phyloP scores from a whole-genome alignment of 2,113 vertebrate genomes.

The Sphyrna mokarran region DNA sequence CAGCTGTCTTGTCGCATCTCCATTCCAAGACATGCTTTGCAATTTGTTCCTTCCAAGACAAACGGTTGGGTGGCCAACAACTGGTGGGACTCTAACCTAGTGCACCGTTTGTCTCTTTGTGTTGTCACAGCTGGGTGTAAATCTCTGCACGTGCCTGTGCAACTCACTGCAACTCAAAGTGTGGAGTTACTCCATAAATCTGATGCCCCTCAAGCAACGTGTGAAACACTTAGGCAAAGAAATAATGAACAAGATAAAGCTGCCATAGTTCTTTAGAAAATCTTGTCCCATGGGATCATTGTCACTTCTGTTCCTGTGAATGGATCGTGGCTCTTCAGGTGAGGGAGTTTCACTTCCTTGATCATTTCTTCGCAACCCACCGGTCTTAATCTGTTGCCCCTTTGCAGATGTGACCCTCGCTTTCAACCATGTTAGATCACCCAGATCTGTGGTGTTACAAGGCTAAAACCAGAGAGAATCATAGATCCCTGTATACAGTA shows the following conservation, averaged over 20 bases:
- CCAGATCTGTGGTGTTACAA: not conserved
- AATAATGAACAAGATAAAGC: not conserved
- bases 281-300: not conserved
- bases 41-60: not conserved
- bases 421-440: not conserved
- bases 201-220: not conserved
- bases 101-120: not conserved
- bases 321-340: not conserved
- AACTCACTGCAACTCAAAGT: not conserved
- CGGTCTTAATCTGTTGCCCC: not conserved
- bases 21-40: not conserved
- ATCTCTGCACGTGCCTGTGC: not conserved
- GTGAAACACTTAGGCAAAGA: not conserved
- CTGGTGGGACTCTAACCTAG: not conserved
- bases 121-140: not conserved
- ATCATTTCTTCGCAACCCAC: not conserved
- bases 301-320: not conserved
- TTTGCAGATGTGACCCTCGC: not conserved
- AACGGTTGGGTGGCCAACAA: not conserved
- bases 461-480: too few relatives aligned
- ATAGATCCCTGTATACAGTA: too few relatives aligned
- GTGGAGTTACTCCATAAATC: not conserved
- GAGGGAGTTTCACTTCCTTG: not conserved
- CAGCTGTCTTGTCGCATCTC: not conserved
- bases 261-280: not conserved